phyloP scores from a whole-genome alignment of 1,140 invertebrate genomes.

The Vollenhovia emeryi region DNA sequence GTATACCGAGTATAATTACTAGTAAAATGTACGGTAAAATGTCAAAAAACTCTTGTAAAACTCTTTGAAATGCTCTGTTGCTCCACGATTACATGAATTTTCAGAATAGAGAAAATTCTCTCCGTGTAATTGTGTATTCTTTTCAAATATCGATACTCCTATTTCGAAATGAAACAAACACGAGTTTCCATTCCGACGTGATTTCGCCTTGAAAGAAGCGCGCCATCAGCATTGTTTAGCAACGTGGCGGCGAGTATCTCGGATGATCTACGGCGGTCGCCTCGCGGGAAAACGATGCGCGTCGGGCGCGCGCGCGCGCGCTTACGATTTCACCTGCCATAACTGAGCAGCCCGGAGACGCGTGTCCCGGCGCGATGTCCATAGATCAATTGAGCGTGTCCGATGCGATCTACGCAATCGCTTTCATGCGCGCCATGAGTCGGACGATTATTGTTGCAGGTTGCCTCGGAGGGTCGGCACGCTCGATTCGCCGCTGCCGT shows the following conservation, averaged over 20 bases:
- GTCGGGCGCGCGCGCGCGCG: constrained; percentile 5
- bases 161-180: neutral
- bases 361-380: constrained; percentile 30
- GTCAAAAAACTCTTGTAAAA: no score
- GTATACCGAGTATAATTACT: no score
- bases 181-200: neutral
- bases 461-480: constrained; percentile 52
- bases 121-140: no score
- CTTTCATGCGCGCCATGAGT: constrained; percentile 31
- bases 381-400: constrained; percentile 48
- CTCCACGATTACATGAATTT: no score
- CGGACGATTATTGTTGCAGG: constrained; percentile 51
- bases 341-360: constrained; percentile 13
- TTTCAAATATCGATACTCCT: neutral
- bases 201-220: neutral
- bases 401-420: constrained; percentile 26
- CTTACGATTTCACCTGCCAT: constrained; percentile 8
- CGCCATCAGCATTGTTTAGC: neutral
- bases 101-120: no score
- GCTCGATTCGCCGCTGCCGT: constrained; percentile 23
- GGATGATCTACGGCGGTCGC: neutral
- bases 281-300: constrained; percentile 7
- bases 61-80: no score
- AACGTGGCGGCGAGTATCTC: constrained; percentile 6
- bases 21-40: no score